Evolutionary conservation across 37 sponge, comb jelly and placozoan genomes (phyloP).

Genomic region (Halisarca cf. caerulea): DNA sequence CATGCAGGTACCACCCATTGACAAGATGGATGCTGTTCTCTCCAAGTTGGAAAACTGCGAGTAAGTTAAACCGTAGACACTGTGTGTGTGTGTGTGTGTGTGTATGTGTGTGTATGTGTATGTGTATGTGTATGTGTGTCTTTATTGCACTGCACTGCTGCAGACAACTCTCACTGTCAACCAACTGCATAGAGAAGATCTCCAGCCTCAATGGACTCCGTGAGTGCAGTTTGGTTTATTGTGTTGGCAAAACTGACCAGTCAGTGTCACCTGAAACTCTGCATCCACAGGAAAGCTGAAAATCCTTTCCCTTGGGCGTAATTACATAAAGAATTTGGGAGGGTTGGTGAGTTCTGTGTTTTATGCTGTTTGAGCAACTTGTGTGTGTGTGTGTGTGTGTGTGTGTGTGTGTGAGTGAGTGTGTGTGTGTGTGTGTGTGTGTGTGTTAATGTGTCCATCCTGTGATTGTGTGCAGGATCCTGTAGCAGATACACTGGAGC

Average conservation of each 20-base stretch:
- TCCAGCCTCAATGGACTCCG: constrained; percentile 96
- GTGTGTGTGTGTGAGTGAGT: not conserved
- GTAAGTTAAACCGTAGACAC: constrained; percentile 36
- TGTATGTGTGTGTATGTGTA: not conserved
- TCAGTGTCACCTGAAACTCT: not conserved
- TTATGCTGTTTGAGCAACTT: too few relatives aligned
- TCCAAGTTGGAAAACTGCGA: constrained; percentile 84
- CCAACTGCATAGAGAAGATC: constrained; percentile 96
- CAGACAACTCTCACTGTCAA: constrained; percentile 84
- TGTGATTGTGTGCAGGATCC: too few relatives aligned
- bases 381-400: not conserved
- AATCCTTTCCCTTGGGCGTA: constrained; percentile 93
- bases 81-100: not conserved
- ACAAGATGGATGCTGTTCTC: constrained; percentile 96
- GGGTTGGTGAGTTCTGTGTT: constrained; percentile 69
- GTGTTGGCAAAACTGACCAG: not conserved
- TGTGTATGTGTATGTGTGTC: not conserved
- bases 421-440: not conserved
- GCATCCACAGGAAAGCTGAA: constrained; percentile 68
- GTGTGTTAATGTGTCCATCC: not conserved
- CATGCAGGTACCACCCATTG: constrained; percentile 92
- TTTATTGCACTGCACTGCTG: not conserved
- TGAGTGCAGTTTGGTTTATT: constrained; percentile 25
- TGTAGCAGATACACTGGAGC: constrained; percentile 91
- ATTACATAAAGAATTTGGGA: constrained; percentile 90